These are phyloP conservation scores for Apodemia mormo DNA, from an alignment of 2,888 invertebrate species.

Conservation along the genomic window DNA sequence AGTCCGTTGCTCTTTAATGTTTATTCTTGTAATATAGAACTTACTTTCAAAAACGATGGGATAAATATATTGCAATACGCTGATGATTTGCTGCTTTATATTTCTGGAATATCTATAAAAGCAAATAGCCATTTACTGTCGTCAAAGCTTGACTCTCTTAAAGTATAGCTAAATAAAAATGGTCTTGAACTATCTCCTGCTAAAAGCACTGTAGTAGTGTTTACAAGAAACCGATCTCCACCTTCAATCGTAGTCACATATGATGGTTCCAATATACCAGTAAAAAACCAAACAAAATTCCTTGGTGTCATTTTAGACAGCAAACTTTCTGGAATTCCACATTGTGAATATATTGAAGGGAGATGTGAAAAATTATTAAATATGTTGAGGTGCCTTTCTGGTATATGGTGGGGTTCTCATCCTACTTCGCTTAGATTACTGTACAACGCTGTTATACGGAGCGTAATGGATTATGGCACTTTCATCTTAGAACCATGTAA, in stretches of 20 bases:
- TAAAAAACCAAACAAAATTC: constrained; percentile 4
- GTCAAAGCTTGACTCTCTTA: background rate
- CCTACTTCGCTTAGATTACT: background rate
- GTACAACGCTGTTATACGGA: background rate
- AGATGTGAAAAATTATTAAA: constrained; percentile 4
- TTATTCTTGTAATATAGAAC: background rate
- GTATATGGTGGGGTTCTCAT: constrained; percentile 4
- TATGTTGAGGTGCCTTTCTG: background rate
- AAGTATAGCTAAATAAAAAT: background rate
- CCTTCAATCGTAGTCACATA: background rate
- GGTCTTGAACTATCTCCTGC: background rate
- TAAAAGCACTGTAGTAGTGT: background rate
- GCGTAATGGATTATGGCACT: background rate
- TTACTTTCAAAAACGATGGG: background rate
- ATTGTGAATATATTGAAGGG: background rate
- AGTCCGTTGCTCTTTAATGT: background rate
- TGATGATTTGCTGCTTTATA: background rate
- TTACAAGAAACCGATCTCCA: background rate
- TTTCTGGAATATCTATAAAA: background rate
- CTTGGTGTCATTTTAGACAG: background rate
- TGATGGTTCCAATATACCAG: background rate
- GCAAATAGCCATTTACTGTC: background rate
- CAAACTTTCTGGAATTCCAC: background rate
- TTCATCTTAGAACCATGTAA: background rate
- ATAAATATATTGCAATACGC: background rate